These are phyloP conservation scores for Petroica traversi DNA, from an alignment of 2,113 vertebrate genomes.

Conservation along the genomic window DNA sequence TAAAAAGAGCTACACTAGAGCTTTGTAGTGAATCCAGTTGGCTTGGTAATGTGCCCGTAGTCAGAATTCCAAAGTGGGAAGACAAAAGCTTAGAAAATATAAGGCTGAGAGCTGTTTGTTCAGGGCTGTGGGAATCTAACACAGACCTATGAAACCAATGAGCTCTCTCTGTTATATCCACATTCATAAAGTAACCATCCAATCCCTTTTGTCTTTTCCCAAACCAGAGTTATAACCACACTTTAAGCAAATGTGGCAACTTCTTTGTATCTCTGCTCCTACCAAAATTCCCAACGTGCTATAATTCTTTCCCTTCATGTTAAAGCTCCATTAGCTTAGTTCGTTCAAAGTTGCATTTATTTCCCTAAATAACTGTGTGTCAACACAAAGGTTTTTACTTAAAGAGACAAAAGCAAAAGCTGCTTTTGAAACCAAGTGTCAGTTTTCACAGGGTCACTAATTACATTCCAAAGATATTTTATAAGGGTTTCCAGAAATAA, in stretches of 20 bases:
- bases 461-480: constrained; percentile 42
- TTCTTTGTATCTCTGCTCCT: constrained; percentile 52
- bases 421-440: constrained; percentile 30
- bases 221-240: constrained; percentile 54
- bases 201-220: constrained; percentile 62
- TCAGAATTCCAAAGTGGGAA: constrained; percentile 77
- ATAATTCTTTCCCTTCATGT: constrained; percentile 42
- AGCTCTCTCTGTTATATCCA: constrained; percentile 64
- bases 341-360: constrained; percentile 39
- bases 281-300: constrained; percentile 26
- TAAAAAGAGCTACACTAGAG: constrained; percentile 74
- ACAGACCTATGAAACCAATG: constrained; percentile 56
- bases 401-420: constrained; percentile 18
- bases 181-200: constrained; percentile 63
- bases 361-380: constrained; percentile 27
- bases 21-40: constrained; percentile 81
- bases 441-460: constrained; percentile 17
- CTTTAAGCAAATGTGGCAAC: constrained; percentile 56
- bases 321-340: constrained; percentile 30
- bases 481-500: constrained; percentile 14
- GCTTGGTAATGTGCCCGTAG: constrained; percentile 77
- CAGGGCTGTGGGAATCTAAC: constrained; percentile 78
- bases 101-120: constrained; percentile 77
- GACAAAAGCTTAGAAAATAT: constrained; percentile 78
- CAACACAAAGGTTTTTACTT: constrained; percentile 40